These are phyloP conservation scores for Peromyscus attwateri DNA, from an alignment of 2,797 vertebrate species.

Conservation along the genomic window DNA sequence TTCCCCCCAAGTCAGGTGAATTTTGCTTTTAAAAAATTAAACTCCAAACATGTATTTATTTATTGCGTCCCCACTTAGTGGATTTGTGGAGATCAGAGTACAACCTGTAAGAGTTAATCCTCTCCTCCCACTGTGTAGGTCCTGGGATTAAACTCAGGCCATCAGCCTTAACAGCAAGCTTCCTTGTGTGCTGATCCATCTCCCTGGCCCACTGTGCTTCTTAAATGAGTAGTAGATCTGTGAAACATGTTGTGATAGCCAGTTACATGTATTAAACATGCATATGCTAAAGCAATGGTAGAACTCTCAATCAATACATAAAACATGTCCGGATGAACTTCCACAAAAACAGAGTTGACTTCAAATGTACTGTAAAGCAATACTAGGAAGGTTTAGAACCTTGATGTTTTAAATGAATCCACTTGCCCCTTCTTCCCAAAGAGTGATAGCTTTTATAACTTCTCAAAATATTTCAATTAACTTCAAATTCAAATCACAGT, in stretches of 20 bases:
- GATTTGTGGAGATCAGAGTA: neutral
- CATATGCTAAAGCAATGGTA: neutral
- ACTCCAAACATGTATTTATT: neutral
- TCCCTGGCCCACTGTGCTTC: neutral
- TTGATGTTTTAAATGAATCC: neutral
- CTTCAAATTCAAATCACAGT: neutral
- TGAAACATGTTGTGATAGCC: neutral
- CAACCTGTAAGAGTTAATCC: neutral
- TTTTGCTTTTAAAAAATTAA: neutral
- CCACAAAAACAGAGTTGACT: neutral
- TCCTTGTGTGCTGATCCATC: neutral
- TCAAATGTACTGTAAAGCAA: neutral
- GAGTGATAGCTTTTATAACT: neutral
- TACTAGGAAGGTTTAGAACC: neutral
- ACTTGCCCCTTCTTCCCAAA: neutral
- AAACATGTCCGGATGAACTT: neutral
- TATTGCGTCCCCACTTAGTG: neutral
- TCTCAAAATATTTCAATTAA: neutral
- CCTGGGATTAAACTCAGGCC: neutral
- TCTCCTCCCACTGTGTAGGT: neutral
- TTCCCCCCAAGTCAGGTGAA: neutral
- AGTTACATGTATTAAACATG: neutral
- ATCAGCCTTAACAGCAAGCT: neutral
- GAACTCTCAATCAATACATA: neutral
- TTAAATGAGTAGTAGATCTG: neutral